Evolutionary conservation across 2,113 vertebrate species (phyloP).

Genomic region (Hyperoodon ampullatus): DNA sequence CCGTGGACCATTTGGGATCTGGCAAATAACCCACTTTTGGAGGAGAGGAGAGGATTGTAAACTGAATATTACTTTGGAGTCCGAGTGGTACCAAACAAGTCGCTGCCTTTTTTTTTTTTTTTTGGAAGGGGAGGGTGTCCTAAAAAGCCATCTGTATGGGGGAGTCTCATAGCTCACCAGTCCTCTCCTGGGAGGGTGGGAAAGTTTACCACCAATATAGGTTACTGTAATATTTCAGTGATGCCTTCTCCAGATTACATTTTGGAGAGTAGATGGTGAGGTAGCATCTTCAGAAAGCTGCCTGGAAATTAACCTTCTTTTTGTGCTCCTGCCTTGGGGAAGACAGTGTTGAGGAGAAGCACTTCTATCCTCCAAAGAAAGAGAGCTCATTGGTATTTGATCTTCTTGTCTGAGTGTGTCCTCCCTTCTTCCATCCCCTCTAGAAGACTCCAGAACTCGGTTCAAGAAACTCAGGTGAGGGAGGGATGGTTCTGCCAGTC

Average conservation of each 20-base stretch:
- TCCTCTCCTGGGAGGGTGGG: neutral
- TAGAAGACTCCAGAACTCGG: neutral
- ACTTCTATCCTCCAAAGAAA: neutral
- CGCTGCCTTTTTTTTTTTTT: constrained; percentile 28
- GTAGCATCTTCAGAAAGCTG: neutral
- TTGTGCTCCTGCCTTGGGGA: constrained; percentile 58
- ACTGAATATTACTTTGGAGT: constrained; percentile 83
- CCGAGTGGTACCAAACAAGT: constrained; percentile 62
- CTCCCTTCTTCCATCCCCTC: neutral
- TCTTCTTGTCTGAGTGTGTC: neutral
- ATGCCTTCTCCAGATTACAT: neutral
- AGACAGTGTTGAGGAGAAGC: constrained; percentile 67
- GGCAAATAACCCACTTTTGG: constrained; percentile 82
- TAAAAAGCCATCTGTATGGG: neutral
- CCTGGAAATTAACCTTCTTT: constrained; percentile 72
- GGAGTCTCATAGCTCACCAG: neutral
- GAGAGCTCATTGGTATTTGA: constrained; percentile 44
- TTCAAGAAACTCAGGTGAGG: neutral
- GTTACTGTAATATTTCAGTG: neutral
- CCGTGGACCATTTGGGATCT: constrained; percentile 82
- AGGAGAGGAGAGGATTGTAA: constrained; percentile 78
- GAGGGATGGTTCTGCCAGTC: neutral
- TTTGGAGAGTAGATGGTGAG: neutral
- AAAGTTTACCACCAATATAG: neutral
- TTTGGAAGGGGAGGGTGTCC: neutral